A percentile compares a stretch with the other conserved stretches of the same genome.
Evolutionary conservation across 2,888 invertebrate genomes (phyloP).

Genomic region (Plemyria rubiginata): DNA sequence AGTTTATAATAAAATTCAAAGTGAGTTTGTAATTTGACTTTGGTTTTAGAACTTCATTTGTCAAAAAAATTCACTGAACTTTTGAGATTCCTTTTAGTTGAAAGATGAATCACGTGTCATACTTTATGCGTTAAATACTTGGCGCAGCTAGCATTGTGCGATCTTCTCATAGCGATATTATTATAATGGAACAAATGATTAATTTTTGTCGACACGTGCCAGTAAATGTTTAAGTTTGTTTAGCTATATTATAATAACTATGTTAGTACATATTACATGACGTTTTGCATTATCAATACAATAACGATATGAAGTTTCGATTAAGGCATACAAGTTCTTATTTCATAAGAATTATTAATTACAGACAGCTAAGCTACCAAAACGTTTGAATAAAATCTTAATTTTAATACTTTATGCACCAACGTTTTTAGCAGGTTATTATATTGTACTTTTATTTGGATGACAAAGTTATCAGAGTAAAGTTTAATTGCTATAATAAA

Average conservation of each 20-base stretch:
- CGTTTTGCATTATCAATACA: slow-evolving; percentile 76
- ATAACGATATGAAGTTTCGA: slow-evolving; percentile 81
- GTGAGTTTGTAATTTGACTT: too few relatives aligned
- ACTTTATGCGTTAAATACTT: neutral
- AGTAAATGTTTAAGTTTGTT: slow-evolving; percentile 27
- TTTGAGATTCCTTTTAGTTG: too few relatives aligned
- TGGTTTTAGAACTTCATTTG: too few relatives aligned
- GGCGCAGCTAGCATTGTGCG: slow-evolving; percentile 15
- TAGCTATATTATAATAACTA: slow-evolving; percentile 23
- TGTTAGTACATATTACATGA: slow-evolving; percentile 26
- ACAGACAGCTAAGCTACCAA: slow-evolving; percentile 63
- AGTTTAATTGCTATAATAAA: neutral
- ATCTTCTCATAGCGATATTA: too few relatives aligned
- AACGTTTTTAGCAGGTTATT: slow-evolving; percentile 40
- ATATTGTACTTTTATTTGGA: slow-evolving; percentile 47
- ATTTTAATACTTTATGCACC: slow-evolving; percentile 45
- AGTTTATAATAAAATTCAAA: too few relatives aligned
- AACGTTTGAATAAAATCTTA: slow-evolving; percentile 38
- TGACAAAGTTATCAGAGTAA: slow-evolving; percentile 22
- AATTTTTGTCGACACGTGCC: neutral
- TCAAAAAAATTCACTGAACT: too few relatives aligned
- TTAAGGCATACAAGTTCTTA: slow-evolving; percentile 82
- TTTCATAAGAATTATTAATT: slow-evolving; percentile 74
- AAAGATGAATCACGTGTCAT: too few relatives aligned
- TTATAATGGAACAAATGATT: neutral